These are phyloP conservation scores for Merops nubicus DNA, from an alignment of 2,113 vertebrate species.

Conservation along the genomic window DNA sequence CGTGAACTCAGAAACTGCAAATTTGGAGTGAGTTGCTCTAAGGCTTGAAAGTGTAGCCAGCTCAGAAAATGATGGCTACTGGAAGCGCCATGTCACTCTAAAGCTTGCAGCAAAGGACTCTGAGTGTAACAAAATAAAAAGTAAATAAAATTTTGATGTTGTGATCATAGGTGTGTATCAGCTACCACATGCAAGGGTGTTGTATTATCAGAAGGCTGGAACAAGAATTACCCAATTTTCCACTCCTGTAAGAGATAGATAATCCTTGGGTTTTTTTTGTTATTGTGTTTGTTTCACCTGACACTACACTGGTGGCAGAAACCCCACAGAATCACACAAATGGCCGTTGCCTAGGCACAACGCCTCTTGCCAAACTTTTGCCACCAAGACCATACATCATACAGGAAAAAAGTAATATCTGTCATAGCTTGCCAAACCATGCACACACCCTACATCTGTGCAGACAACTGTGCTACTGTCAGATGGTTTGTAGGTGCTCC, in stretches of 20 bases:
- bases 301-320: neutral
- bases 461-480: neutral
- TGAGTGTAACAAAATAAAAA: neutral
- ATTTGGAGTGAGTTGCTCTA: neutral
- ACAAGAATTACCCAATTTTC: neutral
- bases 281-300: neutral
- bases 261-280: neutral
- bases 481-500: neutral
- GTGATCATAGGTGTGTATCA: neutral
- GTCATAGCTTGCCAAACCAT: neutral
- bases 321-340: neutral
- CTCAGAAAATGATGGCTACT: neutral
- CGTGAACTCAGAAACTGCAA: neutral
- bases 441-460: neutral
- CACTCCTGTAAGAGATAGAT: neutral
- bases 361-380: neutral
- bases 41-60: neutral
- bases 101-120: neutral
- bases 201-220: neutral
- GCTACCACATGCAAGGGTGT: neutral
- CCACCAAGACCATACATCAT: neutral
- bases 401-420: neutral
- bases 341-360: neutral
- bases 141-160: neutral
- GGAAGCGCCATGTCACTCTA: accelerated